phyloP scores from a whole-genome alignment of 2,888 invertebrate genomes.

The Barypeithes pellucidus region DNA sequence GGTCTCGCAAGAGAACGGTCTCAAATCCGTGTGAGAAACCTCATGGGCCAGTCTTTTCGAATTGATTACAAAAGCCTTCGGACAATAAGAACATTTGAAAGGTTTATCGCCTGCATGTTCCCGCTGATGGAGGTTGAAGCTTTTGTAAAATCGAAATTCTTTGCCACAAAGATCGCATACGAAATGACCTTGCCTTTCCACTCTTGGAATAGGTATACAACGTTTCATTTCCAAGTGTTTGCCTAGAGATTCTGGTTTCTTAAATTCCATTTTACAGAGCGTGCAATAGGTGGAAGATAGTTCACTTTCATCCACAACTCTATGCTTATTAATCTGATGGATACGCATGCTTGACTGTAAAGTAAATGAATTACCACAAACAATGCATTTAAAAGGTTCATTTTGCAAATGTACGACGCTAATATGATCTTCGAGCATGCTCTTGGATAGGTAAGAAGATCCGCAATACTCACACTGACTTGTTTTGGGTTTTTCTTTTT shows the following conservation, averaged over 20 bases:
- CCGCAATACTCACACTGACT: slow-evolving; percentile 53
- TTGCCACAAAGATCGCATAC: slow-evolving; percentile 62
- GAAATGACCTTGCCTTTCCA: slow-evolving; percentile 67
- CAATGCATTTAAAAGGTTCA: slow-evolving; percentile 72
- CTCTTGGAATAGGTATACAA: slow-evolving; percentile 49
- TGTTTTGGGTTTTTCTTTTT: slow-evolving; percentile 60
- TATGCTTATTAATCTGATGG: slow-evolving; percentile 54
- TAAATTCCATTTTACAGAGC: slow-evolving; percentile 49
- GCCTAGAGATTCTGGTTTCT: slow-evolving; percentile 40
- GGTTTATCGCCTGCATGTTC: slow-evolving; percentile 74
- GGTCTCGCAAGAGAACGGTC: slow-evolving; percentile 72
- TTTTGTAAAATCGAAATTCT: slow-evolving; percentile 54
- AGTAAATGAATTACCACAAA: slow-evolving; percentile 65
- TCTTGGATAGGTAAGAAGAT: slow-evolving; percentile 46
- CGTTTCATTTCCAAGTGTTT: slow-evolving; percentile 53
- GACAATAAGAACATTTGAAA: slow-evolving; percentile 73
- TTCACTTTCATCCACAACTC: slow-evolving; percentile 51
- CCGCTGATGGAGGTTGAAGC: slow-evolving; percentile 61
- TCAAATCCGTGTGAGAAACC: slow-evolving; percentile 71
- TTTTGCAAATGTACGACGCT: slow-evolving; percentile 55
- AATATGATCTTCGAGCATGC: slow-evolving; percentile 55
- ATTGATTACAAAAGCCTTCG: slow-evolving; percentile 71
- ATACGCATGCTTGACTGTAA: slow-evolving; percentile 59
- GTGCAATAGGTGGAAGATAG: slow-evolving; percentile 49
- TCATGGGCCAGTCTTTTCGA: slow-evolving; percentile 49